phyloP scores from a whole-genome alignment of 2,797 vertebrate species.

The Saguinus oedipus region DNA sequence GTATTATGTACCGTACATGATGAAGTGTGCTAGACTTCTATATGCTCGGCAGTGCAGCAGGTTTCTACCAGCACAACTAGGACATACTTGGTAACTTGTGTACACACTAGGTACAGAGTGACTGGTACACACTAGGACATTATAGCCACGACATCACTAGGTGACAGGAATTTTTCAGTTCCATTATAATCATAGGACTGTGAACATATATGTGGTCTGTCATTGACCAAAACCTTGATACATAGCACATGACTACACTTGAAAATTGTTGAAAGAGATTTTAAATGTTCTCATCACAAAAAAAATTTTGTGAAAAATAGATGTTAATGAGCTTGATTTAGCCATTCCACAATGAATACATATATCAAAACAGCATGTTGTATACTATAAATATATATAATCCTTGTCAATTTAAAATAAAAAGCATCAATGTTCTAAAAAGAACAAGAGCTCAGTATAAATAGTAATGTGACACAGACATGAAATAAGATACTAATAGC shows the following conservation, averaged over 20 bases:
- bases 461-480: background rate
- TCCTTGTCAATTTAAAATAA: background rate
- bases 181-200: background rate
- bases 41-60: background rate
- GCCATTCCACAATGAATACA: background rate
- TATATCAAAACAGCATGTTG: background rate
- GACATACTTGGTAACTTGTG: background rate
- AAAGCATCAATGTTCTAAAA: background rate
- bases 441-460: background rate
- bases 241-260: background rate
- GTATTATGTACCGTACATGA: background rate
- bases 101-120: no score
- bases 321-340: background rate
- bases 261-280: background rate
- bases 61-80: background rate
- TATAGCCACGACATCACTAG: background rate
- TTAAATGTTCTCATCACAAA: background rate
- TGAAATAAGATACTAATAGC: background rate
- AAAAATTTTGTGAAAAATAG: background rate
- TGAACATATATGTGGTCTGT: background rate
- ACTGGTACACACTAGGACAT: background rate
- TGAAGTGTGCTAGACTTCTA: background rate
- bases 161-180: background rate
- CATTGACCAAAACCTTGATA: background rate
- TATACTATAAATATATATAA: background rate